Base-by-base conservation (phyloP, 2,888 invertebrate species). In the Orthonychiurus folsomi region DNA sequence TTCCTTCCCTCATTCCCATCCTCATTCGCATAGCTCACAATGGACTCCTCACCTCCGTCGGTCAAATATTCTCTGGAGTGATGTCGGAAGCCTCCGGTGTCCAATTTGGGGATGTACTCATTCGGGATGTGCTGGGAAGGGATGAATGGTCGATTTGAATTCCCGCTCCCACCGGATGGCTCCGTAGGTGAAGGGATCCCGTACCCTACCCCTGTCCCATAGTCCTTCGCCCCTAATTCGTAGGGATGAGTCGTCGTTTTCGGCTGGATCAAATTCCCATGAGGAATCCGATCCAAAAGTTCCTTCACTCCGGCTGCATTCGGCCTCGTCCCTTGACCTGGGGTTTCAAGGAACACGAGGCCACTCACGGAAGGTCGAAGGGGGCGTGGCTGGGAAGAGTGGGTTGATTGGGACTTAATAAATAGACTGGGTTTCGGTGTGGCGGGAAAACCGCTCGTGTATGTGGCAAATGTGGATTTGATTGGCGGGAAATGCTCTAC, bases 211-310 rank as follows among this genome's bases (percentile, higher is more conserved):
- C 67, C 65, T 24, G 65, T 62, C 0, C 72, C 72, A 61, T 69
- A 72, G 52, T 70, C 72, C 5, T 63, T 65, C 3, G 68, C 61
- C 1, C 70, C 70, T 2, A 69, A 65, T 63, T 69, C 70, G 52
- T 70, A 70, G 2, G 69, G 69, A 67, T 71, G 69, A n/a, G 68
- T 66, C 25, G 67, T 66, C 0, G 68, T 69, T 26, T 66, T 65
- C 0, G 71, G 62, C 2, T 61, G 52, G 2, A 63, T 21, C 5
- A 60, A 21, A 15, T 63, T 56, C 12, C 58, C 48, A 27, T 50
- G 60, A 2, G 69, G 70, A 5, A 69, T 62, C 18, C 68, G 28
- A 1, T 66, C 61, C 9, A 72, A 54, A 24, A 59, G 37, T 56
- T 70, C 69, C 50, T 69, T 67, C 0, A 70, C 63, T 5, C 72